Percentiles rank a stretch among this genome's conserved stretches.
Conservation (phyloP, 2,797 vertebrate species). For the Lacerta agilis region DNA sequence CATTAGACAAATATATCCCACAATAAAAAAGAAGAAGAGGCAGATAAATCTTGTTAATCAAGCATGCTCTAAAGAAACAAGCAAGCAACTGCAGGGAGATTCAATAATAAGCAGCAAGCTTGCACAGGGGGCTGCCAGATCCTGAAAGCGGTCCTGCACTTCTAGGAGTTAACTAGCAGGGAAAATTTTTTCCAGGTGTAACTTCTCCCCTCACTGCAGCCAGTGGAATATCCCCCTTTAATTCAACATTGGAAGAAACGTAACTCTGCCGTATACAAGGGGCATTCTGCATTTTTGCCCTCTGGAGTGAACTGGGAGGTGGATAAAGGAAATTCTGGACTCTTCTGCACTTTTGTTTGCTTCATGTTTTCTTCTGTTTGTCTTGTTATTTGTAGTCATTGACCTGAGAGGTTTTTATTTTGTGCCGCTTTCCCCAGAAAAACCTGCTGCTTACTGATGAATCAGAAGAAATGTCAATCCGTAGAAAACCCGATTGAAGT, state of each 20-base stretch:
- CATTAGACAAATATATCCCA: constrained; percentile 66
- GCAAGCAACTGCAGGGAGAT: constrained; percentile 76
- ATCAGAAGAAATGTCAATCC: no score
- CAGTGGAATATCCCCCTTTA: background rate
- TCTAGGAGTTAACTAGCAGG: background rate
- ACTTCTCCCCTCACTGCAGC: background rate
- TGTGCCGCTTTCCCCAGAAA: no score
- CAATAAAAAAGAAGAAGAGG: constrained; percentile 73
- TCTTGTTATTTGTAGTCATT: no score
- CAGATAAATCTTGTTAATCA: constrained; percentile 73
- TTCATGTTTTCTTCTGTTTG: background rate
- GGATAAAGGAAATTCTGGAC: background rate
- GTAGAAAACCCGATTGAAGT: no score
- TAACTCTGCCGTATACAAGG: background rate
- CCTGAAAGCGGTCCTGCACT: background rate
- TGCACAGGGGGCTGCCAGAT: background rate
- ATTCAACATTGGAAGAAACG: background rate
- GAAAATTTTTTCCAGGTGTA: background rate
- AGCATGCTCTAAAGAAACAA: constrained; percentile 71
- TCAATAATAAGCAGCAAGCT: constrained; percentile 63
- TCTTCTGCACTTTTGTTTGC: background rate
- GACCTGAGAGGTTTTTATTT: no score
- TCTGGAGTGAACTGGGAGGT: background rate
- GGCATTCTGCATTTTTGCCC: background rate
- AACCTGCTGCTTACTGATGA: no score